Evolutionary conservation across 2,113 vertebrate genomes (phyloP), one percentile per base, ranked within the genome.

Genomic region (Sphyrna mokarran): DNA sequence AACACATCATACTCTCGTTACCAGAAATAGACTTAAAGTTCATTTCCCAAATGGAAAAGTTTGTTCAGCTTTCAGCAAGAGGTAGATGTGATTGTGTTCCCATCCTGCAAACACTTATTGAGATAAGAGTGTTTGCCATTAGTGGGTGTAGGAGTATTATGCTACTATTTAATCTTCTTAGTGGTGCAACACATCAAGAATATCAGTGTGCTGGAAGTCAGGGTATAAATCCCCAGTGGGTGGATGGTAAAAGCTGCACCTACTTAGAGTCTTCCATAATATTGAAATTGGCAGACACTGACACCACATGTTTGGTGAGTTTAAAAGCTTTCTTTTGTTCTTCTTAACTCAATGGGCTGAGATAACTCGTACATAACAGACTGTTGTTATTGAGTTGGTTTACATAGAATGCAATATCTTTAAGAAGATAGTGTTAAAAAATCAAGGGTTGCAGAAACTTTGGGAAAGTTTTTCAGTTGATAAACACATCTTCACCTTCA

Each of bases 11-110:
- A 2, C 43, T 89, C 86, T 29, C 33, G 86, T 89, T 89, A 89
- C 86, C 86, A 89, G 54, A 33, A 48, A 90, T 90, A 90, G 87
- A 63, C n/a, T 90, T 54, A 61, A 61, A 90, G 54, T 90, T 90
- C 54, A 63, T 26, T 90, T 90, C 40, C 80, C 14, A 90, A 90
- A 54, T 90, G 48, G 86, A 90, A 61, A 90, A 11, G 11, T 90
- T 90, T 90, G 26, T 54, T 90, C 61, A 90, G 29, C 87, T 90
- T 54, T 90, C 87, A 90, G 87, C 87, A 61, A 63, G 80, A 83
- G 80, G 80, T 40, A 22, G 87, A 63, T 3, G 54, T 61, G 26
- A 61, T 58, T 89, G 86, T 26, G 54, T 90, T 61, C 29, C 87
- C 58, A 61, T 61, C 58, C 87, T 90, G 87, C 23, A 90, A 33